Percentiles rank a stretch among this genome's conserved stretches.
Conservation (phyloP, 2,888 invertebrate genomes). For the Habroteleia sp. region DNA sequence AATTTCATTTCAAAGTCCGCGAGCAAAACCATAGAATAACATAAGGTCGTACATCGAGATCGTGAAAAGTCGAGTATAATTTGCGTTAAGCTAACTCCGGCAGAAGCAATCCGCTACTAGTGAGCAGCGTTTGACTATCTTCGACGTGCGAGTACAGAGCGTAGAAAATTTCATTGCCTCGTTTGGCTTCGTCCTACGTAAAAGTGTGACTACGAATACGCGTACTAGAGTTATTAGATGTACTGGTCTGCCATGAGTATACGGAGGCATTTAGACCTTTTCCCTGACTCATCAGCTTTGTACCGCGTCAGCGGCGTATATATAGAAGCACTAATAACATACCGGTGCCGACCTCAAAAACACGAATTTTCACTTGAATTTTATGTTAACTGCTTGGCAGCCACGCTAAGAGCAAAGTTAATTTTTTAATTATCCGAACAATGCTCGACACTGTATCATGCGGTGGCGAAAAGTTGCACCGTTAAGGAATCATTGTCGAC, state of each 20-base stretch:
- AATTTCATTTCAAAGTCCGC: conserved; percentile 57
- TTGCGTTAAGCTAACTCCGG: conserved; percentile 61
- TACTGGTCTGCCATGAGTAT: conserved; percentile 65
- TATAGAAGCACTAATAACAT: conserved; percentile 73
- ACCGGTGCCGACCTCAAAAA: conserved; percentile 75
- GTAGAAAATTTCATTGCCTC: conserved; percentile 76
- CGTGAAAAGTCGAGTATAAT: conserved; percentile 62
- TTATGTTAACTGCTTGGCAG: conserved; percentile 76
- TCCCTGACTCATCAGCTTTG: conserved; percentile 81
- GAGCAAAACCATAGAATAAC: conserved; percentile 56
- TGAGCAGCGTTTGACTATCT: conserved; percentile 60
- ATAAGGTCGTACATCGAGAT: conserved; percentile 60
- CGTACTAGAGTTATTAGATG: conserved; percentile 66
- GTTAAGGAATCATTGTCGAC: conserved; percentile 54
- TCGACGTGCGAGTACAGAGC: conserved; percentile 53
- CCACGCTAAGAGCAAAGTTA: conserved; percentile 78
- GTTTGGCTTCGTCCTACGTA: conserved; percentile 73
- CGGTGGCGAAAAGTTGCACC: conserved; percentile 49
- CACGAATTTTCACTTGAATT: conserved; percentile 80
- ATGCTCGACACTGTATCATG: conserved; percentile 43
- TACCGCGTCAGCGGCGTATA: conserved; percentile 72
- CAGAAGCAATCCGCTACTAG: conserved; percentile 58
- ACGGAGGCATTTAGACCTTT: conserved; percentile 79
- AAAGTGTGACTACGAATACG: conserved; percentile 67
- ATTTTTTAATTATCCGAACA: conserved; percentile 76